Base-by-base conservation (phyloP, 2,888 invertebrate species). In the Drosophila mulleri region DNA sequence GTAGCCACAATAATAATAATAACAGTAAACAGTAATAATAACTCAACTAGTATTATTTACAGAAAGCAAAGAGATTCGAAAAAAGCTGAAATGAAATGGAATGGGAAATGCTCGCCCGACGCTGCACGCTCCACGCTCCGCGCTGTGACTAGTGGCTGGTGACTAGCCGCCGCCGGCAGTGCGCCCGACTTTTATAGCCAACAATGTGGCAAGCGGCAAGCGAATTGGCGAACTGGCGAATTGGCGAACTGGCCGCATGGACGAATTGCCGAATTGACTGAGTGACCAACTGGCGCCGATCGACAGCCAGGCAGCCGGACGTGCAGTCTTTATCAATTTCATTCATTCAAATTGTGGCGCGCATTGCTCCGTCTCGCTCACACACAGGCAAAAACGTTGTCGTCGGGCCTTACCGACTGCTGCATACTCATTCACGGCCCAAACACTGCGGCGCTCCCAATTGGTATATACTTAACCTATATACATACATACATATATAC, bases 121-220 rank as follows among this genome's bases (percentile, higher is more conserved):
- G 74, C 63, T 64, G 75, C 78, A 73, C 85, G 69, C 64, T 72
- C 61, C 72, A 79, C 74, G 69, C 67, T 74, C 66, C 82, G 66
- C 64, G 62, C 61, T 58, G 67, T 67, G 80, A 80, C 78, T 58
- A 47, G 56, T 72, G 73, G 69, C 75, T 77, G 67, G 71, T 67
- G 73, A 80, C 75, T 81, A 81, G 72, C 67, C 72, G 87, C 61
- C 68, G 69, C 45, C 75, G 70, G 48, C 75, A 70, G 57, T 78
- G 88, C 77, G 77, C 56, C 70, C 75, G 78, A 87, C 86, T 89
- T 89, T 84, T 86, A 86, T 86, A 89, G 89, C 84, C 81, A 81
- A 86, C 75, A 81, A 76, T 67, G 72, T 61, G 79, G 72, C 60
- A 52, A 52, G 47, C 57, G 50, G 54, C 72, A 65, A 50, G 12